Evolutionary conservation across 2,888 invertebrate species (phyloP).

Genomic region (Microctonus brassicae): DNA sequence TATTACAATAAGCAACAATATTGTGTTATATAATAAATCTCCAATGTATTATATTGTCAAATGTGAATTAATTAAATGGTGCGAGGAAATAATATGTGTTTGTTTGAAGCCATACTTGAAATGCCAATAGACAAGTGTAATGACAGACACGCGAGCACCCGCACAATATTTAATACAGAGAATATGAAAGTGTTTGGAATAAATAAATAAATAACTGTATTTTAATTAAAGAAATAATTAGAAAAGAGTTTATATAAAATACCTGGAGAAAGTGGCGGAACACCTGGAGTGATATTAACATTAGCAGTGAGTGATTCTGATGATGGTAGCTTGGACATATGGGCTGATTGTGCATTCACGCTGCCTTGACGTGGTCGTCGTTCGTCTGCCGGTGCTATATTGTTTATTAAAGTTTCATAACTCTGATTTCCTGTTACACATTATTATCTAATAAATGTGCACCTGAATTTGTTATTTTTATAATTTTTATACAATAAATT

Average conservation of each 20-base stretch:
- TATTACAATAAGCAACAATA: slow-evolving; percentile 31
- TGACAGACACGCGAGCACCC: slow-evolving; percentile 5
- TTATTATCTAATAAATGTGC: slow-evolving; percentile 25
- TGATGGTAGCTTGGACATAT: slow-evolving; percentile 66
- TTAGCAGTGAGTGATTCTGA: slow-evolving; percentile 65
- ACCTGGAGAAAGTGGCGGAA: slow-evolving; percentile 64
- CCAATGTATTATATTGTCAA: background rate
- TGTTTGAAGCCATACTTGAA: slow-evolving; percentile 40
- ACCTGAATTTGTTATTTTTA: slow-evolving; percentile 11
- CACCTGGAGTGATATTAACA: slow-evolving; percentile 58
- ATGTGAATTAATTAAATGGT: background rate
- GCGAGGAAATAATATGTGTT: background rate
- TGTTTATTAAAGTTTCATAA: slow-evolving; percentile 42
- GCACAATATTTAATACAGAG: background rate
- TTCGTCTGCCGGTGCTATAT: slow-evolving; percentile 64
- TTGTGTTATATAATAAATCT: slow-evolving; percentile 28
- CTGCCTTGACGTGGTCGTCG: slow-evolving; percentile 61
- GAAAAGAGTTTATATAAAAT: slow-evolving; percentile 39
- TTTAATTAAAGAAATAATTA: slow-evolving; percentile 19
- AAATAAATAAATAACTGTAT: background rate
- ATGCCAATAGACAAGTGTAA: slow-evolving; percentile 44
- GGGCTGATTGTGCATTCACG: slow-evolving; percentile 57
- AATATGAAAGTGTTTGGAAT: slow-evolving; percentile 6
- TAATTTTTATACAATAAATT: slow-evolving; percentile 10
- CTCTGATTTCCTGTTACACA: slow-evolving; percentile 33